Evolutionary conservation across 2,113 vertebrate species (phyloP), one percentile per base, ranked within the genome.

Genomic region (Fulmarus glacialis): DNA sequence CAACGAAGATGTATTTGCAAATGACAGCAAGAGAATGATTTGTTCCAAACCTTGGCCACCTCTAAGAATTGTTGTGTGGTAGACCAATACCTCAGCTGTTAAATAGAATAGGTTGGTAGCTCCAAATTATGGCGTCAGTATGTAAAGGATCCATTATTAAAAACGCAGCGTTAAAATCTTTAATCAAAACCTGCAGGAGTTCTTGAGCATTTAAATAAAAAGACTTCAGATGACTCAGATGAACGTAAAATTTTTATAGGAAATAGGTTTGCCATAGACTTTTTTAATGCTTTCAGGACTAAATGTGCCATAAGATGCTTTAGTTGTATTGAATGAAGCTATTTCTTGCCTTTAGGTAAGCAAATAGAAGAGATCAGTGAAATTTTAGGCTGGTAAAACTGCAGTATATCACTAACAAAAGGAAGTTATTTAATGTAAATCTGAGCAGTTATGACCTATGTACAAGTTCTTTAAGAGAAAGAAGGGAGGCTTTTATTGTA

Each of bases 201-300:
- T 93, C 30, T 79, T 59, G 30, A 63, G 24, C 48, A 53, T 90
- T 94, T 92, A 92, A 90, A 62, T 93, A 38, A 91, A 55, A 96
- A 81, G 4, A 53, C 15, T 91, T 73, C 27, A 93, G 72, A 70
- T 64, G 40, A 78, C 30, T 83, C 68, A 81, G 58, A 47, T 63
- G 30, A 68, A 38, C 16, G 4, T 82, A 75, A 32, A 40, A 26
- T 84, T 92, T 88, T 95, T 53, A 52, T 45, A 87, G 75, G 67
- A 70, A 81, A 43, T 64, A 87, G 24, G 20, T 83, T 95, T 86
- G 62, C 48, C 24, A 8, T 52, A 38, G 79, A 30, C 78, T 81
- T 80, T 90, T 71, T n/a, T 45, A 73, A 40, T 63, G 23, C 17
- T 81, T 18, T 81, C 0, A 0, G 21, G 60, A 36, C 45, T 71